Base-by-base conservation (phyloP, 2,113 vertebrate genomes). In the Microcebus ravelobensis region DNA sequence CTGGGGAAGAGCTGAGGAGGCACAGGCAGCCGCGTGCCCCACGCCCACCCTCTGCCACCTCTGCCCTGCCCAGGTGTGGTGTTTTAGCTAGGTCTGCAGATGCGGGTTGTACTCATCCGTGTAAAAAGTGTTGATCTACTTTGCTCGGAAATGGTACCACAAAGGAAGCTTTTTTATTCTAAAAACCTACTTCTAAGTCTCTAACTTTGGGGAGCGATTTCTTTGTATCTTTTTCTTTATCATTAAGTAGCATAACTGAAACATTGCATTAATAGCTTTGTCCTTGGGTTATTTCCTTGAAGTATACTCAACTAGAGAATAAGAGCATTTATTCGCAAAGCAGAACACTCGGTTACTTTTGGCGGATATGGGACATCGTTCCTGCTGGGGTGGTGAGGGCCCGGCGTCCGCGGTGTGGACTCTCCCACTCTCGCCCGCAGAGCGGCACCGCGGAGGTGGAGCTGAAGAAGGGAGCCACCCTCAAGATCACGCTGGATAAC, bases 381-480 rank as follows among this genome's bases (percentile, higher is more conserved):
- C 45, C 23, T 15, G 10, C 21, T 3, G 2, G 27, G 48, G 34
- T 42, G 48, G n/a, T 3, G 8, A 15, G 82, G 77, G 34, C 6
- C 42, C 15, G 29, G 4, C 20, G 2, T 23, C 74, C 83, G 3
- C 1, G 12, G 21, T 25, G 1, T 9, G 31, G 18, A 18, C 76
- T 4, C 1, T 4, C 3, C 14, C 3, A 1, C 2, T 25, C 0
- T 88, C 2, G 4, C 65, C 25, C 5, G 0, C 76, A 99, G 99
- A 99, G 99, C 2, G 99, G 99, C 94, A 99, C 99, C 0, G 99
- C 99, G 10, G 99, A 99, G 97, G 99, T 99, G 63, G 99, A 99
- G 97, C 99, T 99, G 61, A 99, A 99, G 98, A 99, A 99, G 95
- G 99, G 99, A 0, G 98, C 99, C 12, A 90, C 94, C 0, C 99